A percentile compares a stretch with the other conserved stretches of the same genome.
These are phyloP conservation scores for Empidonax traillii DNA, from an alignment of 2,113 vertebrate species.

Conservation along the genomic window DNA sequence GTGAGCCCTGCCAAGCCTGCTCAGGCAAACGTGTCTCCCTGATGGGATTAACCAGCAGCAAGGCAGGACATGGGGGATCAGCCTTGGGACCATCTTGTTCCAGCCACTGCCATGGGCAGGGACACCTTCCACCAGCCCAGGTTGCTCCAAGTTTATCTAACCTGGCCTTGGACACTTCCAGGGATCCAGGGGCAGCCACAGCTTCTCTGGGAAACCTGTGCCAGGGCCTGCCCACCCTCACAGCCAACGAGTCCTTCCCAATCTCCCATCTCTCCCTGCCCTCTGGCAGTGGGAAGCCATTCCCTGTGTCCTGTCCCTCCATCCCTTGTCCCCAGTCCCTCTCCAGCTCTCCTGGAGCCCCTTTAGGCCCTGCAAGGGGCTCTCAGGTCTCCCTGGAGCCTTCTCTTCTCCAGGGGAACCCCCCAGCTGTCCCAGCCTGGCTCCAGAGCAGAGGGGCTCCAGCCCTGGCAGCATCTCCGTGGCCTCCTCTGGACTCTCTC, in stretches of 20 bases:
- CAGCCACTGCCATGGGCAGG: not conserved
- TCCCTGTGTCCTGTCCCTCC: not conserved
- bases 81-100: not conserved
- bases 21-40: not conserved
- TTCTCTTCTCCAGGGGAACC: not conserved
- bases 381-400: not conserved
- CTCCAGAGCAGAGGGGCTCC: not conserved
- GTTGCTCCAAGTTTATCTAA: not conserved
- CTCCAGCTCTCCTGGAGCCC: not conserved
- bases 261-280: not conserved
- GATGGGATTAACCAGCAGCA: not conserved
- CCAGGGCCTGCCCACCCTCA: not conserved
- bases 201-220: not conserved
- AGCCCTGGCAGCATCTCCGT: fast-evolving
- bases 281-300: not conserved
- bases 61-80: not conserved
- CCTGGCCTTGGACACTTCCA: not conserved
- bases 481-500: fast-evolving
- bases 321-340: not conserved
- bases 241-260: not conserved
- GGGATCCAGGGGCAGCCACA: not conserved
- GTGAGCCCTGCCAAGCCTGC: not conserved
- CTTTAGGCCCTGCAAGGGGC: not conserved
- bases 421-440: not conserved
- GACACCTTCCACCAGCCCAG: not conserved